A percentile compares a stretch with the other conserved stretches of the same genome.
These are phyloP conservation scores for Agapornis canus DNA, from an alignment of 2,797 vertebrate genomes.

Conservation along the genomic window DNA sequence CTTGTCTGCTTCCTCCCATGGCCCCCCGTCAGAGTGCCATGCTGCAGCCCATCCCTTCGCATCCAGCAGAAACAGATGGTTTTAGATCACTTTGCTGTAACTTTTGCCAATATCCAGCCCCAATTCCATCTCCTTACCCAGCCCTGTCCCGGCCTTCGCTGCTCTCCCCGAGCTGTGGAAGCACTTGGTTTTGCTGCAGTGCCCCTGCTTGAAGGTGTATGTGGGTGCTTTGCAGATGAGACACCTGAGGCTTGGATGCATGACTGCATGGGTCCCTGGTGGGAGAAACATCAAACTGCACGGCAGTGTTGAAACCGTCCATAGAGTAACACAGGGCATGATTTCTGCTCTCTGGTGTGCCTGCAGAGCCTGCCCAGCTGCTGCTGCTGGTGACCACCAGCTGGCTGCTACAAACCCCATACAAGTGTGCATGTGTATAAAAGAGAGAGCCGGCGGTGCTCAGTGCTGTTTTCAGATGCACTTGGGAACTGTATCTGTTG, in stretches of 20 bases:
- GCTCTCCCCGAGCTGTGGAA: background rate
- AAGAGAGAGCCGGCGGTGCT: background rate
- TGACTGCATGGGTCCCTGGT: background rate
- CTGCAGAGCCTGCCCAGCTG: background rate
- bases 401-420: background rate
- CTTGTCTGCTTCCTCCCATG: background rate
- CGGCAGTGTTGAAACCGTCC: background rate
- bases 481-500: background rate
- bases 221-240: background rate
- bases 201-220: background rate
- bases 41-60: background rate
- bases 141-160: background rate
- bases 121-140: background rate
- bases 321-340: background rate
- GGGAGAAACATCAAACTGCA: background rate
- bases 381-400: background rate
- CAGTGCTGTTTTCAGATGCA: background rate
- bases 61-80: background rate
- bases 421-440: accelerated
- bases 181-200: background rate
- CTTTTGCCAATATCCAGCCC: background rate
- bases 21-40: background rate
- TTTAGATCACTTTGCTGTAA: background rate
- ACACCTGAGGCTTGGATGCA: background rate
- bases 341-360: background rate